Conservation (phyloP, 2,888 invertebrate species). For the Chloroclystis v-ata region DNA sequence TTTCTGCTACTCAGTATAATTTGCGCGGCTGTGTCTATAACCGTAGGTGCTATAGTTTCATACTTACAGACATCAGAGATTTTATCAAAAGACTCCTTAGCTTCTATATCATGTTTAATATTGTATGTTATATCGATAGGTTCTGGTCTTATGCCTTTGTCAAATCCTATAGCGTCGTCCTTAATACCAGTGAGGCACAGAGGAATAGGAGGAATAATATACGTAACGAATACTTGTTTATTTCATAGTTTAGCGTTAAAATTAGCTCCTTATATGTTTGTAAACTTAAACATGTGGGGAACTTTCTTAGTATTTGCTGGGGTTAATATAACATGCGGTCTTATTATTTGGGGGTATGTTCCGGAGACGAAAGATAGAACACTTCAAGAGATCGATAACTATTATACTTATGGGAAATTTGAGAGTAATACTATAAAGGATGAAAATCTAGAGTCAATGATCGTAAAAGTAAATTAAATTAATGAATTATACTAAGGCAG, state of each 20-base stretch:
- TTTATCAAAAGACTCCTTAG: constrained; percentile 12
- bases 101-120: constrained; percentile 16
- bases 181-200: constrained; percentile 23
- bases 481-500: not conserved
- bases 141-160: constrained; percentile 4
- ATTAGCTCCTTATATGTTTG: constrained; percentile 19
- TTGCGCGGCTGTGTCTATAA: not conserved
- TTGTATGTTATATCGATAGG: constrained; percentile 5
- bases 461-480: not conserved
- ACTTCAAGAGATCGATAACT: constrained; percentile 17
- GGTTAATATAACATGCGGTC: constrained; percentile 5
- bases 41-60: not conserved
- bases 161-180: constrained; percentile 11
- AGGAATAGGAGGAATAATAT: constrained; percentile 18
- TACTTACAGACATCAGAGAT: constrained; percentile 16
- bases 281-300: constrained; percentile 11
- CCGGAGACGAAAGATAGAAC: constrained; percentile 20
- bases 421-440: not conserved
- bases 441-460: not conserved
- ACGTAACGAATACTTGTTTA: constrained; percentile 6
- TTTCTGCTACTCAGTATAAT: constrained; percentile 12
- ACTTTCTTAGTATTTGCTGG: constrained; percentile 14
- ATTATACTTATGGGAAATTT: constrained; percentile 7
- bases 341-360: constrained; percentile 16
- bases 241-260: constrained; percentile 13